Base-by-base conservation (phyloP, 2,113 vertebrate genomes). In the Chascanopsetta lugubris region DNA sequence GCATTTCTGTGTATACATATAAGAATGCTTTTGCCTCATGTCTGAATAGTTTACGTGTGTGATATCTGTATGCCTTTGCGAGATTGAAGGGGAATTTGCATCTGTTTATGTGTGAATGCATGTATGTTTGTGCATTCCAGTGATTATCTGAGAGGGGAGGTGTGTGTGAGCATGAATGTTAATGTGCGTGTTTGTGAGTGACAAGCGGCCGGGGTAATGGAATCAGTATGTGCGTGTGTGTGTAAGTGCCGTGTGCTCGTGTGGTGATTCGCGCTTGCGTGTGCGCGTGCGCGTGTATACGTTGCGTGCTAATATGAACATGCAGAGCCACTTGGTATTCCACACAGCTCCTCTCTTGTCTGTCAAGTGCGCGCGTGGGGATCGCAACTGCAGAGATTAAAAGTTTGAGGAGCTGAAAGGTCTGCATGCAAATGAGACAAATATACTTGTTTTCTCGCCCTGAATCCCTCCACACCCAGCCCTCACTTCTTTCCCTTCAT, bases 351-450 rank as follows among this genome's bases (percentile, higher is more conserved):
- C 7, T 77, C 68, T 56, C 73, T 55, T 73, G 84, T 87, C 86
- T 83, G 86, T 90, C 90, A 92, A 89, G 85, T 80, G 68, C 34
- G 50, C 36, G 26, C 66, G 18, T 32, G 29, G 73, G 65, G 87
- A 89, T 90, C 69, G 26, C 84, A 88, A 80, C 73, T 56, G 74
- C 67, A 87, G 54, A 86, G 81, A 90, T 84, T 83, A 88, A 88
- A 91, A 91, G 87, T 89, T 87, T 85, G 75, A 88, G 51, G 67
- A 67, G 75, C 79, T 80, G 76, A 79, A 84, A 83, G 69, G 72
- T 63, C 79, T 76, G 87, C 72, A 90, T 90, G 85, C 81, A 85
- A 88, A 92, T 89, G 71, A 86, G 72, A 82, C 30, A 83, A 77
- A 85, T 65, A 69, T 59, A 83, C 77, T 83, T 56, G 60, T 59